These are phyloP conservation scores for Aporophyla nigra DNA, from an alignment of 2,888 invertebrate genomes.

Conservation along the genomic window DNA sequence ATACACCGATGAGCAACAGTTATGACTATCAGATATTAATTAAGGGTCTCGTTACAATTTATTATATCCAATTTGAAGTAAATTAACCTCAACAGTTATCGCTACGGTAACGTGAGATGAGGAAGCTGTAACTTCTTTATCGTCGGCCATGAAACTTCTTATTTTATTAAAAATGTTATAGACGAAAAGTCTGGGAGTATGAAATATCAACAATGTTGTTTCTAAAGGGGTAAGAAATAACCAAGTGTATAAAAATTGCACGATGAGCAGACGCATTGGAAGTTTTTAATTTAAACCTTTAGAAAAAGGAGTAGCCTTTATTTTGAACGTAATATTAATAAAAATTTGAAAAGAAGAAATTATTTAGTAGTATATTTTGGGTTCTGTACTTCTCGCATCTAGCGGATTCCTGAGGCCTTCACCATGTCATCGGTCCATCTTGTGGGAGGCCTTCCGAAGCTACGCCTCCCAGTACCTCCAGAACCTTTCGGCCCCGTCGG, in stretches of 20 bases:
- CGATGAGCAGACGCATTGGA: not conserved
- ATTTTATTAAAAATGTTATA: conserved; percentile 56
- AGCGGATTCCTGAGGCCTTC: too few species aligned
- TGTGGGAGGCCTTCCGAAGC: too few species aligned
- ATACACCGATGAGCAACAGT: conserved; percentile 58
- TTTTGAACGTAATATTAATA: not conserved
- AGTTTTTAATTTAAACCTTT: not conserved
- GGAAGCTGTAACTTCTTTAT: conserved; percentile 51
- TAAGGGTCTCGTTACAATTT: conserved; percentile 73
- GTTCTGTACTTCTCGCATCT: too few species aligned
- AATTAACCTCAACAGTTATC: conserved; percentile 71
- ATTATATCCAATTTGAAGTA: conserved; percentile 74
- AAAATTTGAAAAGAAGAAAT: not conserved
- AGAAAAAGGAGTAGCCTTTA: not conserved
- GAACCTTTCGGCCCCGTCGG: too few species aligned
- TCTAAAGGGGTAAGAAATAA: conserved; percentile 17
- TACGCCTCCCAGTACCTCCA: too few species aligned
- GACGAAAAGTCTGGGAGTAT: conserved; percentile 35
- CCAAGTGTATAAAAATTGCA: conserved; percentile 4
- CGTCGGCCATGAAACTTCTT: conserved; percentile 49
- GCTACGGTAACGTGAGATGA: conserved; percentile 64
- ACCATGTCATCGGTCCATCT: too few species aligned
- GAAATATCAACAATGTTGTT: conserved; percentile 52
- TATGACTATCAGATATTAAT: conserved; percentile 67
- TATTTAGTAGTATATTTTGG: not conserved